phyloP scores from a whole-genome alignment of 2,113 vertebrate species.

The Xiphias gladius region DNA sequence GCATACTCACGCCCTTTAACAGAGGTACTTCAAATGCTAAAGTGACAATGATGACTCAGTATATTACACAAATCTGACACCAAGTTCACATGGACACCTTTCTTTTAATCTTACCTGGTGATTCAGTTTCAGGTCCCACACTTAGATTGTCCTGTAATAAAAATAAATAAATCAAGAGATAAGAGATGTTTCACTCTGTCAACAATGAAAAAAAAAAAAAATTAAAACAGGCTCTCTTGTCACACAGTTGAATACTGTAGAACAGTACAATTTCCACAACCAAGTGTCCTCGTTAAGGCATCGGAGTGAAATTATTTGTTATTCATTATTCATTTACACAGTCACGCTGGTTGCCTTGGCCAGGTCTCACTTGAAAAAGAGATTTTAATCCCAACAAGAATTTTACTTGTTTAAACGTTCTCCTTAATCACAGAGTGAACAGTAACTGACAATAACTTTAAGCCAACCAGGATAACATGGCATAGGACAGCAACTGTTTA shows the following conservation, averaged over 20 bases:
- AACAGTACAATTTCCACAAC: neutral
- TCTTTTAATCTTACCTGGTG: constrained; percentile 74
- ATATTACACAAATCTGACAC: neutral
- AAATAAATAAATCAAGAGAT: neutral
- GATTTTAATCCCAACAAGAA: neutral
- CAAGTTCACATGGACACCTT: neutral
- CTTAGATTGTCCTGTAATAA: constrained; percentile 80
- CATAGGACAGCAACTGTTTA: neutral
- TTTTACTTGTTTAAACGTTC: neutral
- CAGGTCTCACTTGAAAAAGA: neutral
- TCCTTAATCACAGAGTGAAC: neutral
- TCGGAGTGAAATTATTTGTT: neutral
- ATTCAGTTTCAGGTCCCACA: constrained; percentile 75
- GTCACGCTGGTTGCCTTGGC: neutral
- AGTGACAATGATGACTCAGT: neutral
- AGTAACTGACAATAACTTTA: neutral
- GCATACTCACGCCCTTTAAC: neutral
- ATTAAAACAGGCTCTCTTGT: neutral
- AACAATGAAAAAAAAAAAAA: neutral
- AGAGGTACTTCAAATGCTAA: neutral
- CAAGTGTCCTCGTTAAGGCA: neutral
- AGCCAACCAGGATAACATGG: neutral
- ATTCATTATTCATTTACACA: neutral
- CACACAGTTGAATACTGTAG: neutral
- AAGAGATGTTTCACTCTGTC: neutral